phyloP scores from a whole-genome alignment of 2,113 vertebrate genomes.

The Protomyctophum bolini region DNA sequence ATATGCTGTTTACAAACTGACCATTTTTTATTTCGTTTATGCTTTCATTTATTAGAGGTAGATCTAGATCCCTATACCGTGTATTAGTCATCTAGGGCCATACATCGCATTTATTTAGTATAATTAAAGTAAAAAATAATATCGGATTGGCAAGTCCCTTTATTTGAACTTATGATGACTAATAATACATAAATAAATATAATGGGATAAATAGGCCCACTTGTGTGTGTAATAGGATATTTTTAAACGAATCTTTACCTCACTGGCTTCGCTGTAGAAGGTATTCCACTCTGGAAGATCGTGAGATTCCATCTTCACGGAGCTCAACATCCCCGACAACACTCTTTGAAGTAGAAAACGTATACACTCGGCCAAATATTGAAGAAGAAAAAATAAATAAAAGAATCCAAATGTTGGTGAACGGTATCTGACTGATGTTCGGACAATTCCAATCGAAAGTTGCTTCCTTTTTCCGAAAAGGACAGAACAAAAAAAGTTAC shows the following conservation, averaged over 20 bases:
- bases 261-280: conserved; percentile 83
- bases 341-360: conserved; percentile 41
- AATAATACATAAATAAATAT: neutral
- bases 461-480: conserved; percentile 22
- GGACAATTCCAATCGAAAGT: conserved; percentile 33
- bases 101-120: too few relatives aligned
- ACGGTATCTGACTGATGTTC: neutral
- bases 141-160: too few relatives aligned
- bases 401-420: conserved; percentile 31
- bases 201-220: too few relatives aligned
- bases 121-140: too few relatives aligned
- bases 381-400: conserved; percentile 8
- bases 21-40: too few relatives aligned
- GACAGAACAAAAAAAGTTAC: conserved; percentile 1
- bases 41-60: too few relatives aligned
- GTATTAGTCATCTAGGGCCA: too few relatives aligned
- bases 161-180: too few relatives aligned
- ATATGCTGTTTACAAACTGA: too few relatives aligned
- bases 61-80: too few relatives aligned
- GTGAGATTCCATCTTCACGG: conserved; percentile 87
- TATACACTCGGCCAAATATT: conserved; percentile 12
- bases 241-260: conserved; percentile 69
- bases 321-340: conserved; percentile 83
- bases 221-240: too few relatives aligned
- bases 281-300: conserved; percentile 85